Conservation (phyloP, 2,888 invertebrate genomes). For the Subacronicta megacephala region DNA sequence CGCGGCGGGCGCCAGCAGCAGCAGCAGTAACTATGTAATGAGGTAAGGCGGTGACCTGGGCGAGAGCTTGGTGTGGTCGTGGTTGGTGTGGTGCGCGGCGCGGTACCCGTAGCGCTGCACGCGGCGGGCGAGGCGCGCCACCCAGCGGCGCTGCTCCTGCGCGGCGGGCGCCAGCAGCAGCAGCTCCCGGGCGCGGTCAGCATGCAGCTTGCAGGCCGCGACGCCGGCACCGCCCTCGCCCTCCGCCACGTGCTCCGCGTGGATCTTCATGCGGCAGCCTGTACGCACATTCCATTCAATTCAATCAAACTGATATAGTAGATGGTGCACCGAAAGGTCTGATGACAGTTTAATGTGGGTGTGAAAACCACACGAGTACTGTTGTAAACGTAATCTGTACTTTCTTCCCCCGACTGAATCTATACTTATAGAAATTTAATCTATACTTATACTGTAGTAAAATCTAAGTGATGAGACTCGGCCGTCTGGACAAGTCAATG, state of each 20-base stretch:
- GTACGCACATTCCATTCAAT: constrained; percentile 20
- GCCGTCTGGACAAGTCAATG: too few relatives aligned
- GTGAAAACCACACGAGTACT: too few relatives aligned
- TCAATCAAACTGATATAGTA: too few relatives aligned
- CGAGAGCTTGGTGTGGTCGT: constrained; percentile 80
- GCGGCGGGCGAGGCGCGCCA: constrained; percentile 96
- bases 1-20: constrained; percentile 95
- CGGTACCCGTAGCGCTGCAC: constrained; percentile 98
- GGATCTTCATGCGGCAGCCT: constrained; percentile 99
- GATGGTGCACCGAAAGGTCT: too few relatives aligned
- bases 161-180: constrained; percentile 95
- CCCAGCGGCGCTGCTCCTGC: constrained; percentile 97
- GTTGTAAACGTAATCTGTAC: too few relatives aligned
- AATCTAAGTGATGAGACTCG: too few relatives aligned
- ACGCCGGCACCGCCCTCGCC: constrained; percentile 92
- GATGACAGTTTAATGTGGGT: too few relatives aligned
- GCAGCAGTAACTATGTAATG: constrained; percentile 89
- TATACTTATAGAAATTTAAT: too few relatives aligned
- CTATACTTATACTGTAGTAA: too few relatives aligned
- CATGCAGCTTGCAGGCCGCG: constrained; percentile 98
- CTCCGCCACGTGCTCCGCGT: constrained; percentile 97
- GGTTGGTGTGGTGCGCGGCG: constrained; percentile 93
- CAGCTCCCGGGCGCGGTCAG: constrained; percentile 98
- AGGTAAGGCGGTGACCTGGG: constrained; percentile 71
- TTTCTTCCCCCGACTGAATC: too few relatives aligned